Evolutionary conservation across 2,113 vertebrate species (phyloP), one percentile per base, ranked within the genome.

Genomic region (Hylia prasina): DNA sequence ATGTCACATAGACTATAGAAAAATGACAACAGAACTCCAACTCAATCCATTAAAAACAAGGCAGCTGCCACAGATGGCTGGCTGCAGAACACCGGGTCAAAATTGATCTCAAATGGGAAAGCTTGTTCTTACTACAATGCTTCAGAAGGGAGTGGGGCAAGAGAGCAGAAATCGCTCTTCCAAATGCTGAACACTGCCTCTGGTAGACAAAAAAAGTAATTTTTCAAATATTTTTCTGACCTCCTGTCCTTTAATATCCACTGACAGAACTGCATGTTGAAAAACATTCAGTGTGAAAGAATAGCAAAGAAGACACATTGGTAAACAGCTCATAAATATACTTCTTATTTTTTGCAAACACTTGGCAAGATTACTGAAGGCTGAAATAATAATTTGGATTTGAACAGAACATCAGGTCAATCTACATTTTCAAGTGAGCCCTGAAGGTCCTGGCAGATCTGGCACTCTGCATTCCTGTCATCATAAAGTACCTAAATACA

Each of bases 141-240:
- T 65, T 42, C 58, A 83, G 12, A 61, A 66, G 10, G 6, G 10
- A 45, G 7, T 37, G 15, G 9, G 40, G 39, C 16, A 8, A 66
- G 30, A 68, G 11, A 64, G 25, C 28, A 76, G 82, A 72, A 78
- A 68, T 9, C 3, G 2, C 16, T 65, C n/a, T 68, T 70, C 47
- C 65, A 79, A 63, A 73, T 17, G 24, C 73, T 57, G 18, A 51
- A n/a, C 31, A 13, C 23, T 45, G 17, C 16, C 14, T 83, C 78
- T 72, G n/a, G 5, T 5, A 45, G n/a, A 69, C 24, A 85, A 40
- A 73, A 61, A 1, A 21, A 54, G 12, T 45, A 0, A 24, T 42
- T 81, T 82, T 73, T 42, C 33, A 80, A 83, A n/a, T 80, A 58
- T 53, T 93, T 73, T 90, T 48, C 37, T 77, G 45, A 82, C 30